Percentiles rank a stretch among this genome's conserved stretches.
These are phyloP conservation scores for Prorops nasuta DNA, from an alignment of 1,140 invertebrate genomes.

Conservation along the genomic window DNA sequence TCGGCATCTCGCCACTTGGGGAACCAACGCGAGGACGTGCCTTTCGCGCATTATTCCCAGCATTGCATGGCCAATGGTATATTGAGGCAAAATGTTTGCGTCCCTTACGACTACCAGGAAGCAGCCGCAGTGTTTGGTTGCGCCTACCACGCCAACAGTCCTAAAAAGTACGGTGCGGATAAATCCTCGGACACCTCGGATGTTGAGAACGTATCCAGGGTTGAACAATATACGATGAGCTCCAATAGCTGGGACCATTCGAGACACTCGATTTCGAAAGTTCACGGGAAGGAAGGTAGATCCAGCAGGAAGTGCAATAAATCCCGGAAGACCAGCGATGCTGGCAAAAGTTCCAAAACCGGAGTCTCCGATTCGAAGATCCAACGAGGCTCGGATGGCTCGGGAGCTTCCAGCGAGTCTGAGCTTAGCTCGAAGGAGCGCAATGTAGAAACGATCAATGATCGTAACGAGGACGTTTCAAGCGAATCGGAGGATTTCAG, in stretches of 20 bases:
- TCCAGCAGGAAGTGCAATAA: too few relatives aligned
- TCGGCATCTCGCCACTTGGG: slow-evolving; percentile 8
- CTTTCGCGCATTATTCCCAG: slow-evolving; percentile 24
- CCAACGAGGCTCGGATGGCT: too few relatives aligned
- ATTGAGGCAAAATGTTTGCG: slow-evolving; percentile 19
- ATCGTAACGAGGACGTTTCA: too few relatives aligned
- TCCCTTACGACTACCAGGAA: slow-evolving; percentile 20
- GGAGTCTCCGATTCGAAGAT: too few relatives aligned
- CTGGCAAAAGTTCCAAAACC: too few relatives aligned
- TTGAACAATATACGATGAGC: slow-evolving; percentile 22
- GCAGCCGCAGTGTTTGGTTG: neutral
- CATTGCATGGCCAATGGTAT: slow-evolving; percentile 21
- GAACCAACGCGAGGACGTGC: slow-evolving; percentile 8
- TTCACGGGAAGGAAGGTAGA: slow-evolving; percentile 19
- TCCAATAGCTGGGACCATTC: too few relatives aligned
- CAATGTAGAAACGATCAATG: too few relatives aligned
- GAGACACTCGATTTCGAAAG: slow-evolving; percentile 19
- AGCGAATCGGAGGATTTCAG: too few relatives aligned
- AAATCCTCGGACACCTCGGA: slow-evolving; percentile 23
- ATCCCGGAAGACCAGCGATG: too few relatives aligned
- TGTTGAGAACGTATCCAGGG: slow-evolving; percentile 16
- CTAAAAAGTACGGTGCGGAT: slow-evolving; percentile 9
- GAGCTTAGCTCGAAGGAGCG: too few relatives aligned
- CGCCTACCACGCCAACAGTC: neutral
- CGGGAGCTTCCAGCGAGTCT: too few relatives aligned